Conservation (phyloP, 2,888 invertebrate species). For the Tiliacea aurago region DNA sequence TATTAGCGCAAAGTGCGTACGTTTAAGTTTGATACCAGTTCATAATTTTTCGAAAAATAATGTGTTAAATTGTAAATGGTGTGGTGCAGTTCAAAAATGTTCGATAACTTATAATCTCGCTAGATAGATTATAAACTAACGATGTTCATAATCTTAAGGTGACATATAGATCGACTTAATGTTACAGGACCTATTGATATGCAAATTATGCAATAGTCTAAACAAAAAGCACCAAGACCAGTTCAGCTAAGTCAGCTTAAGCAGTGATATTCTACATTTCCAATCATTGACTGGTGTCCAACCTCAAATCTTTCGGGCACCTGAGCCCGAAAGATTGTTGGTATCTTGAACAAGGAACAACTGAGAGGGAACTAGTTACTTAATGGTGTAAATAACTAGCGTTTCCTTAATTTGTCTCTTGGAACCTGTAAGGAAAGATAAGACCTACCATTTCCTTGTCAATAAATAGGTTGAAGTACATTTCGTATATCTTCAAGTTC, state of each 20-base stretch:
- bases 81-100: too few species aligned
- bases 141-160: too few species aligned
- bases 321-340: slow-evolving; percentile 45
- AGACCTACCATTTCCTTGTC: slow-evolving; percentile 56
- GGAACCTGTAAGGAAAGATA: slow-evolving; percentile 50
- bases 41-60: too few species aligned
- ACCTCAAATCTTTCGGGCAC: slow-evolving; percentile 41
- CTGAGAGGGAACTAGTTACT: slow-evolving; percentile 44
- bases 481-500: slow-evolving; percentile 43
- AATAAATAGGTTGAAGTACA: slow-evolving; percentile 42
- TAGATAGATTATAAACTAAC: too few species aligned
- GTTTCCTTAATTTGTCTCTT: slow-evolving; percentile 60
- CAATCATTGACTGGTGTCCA: slow-evolving; percentile 38
- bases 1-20: too few species aligned
- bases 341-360: slow-evolving; percentile 55
- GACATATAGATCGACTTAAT: neutral
- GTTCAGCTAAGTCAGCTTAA: slow-evolving; percentile 6
- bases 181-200: neutral
- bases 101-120: too few species aligned
- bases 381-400: slow-evolving; percentile 42
- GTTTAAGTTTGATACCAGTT: too few species aligned
- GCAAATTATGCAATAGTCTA: slow-evolving; percentile 18
- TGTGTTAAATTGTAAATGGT: too few species aligned
- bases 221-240: neutral
- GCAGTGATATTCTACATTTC: slow-evolving; percentile 37